phyloP scores from a whole-genome alignment of 2,113 vertebrate species.

The Lutjanus erythropterus region DNA sequence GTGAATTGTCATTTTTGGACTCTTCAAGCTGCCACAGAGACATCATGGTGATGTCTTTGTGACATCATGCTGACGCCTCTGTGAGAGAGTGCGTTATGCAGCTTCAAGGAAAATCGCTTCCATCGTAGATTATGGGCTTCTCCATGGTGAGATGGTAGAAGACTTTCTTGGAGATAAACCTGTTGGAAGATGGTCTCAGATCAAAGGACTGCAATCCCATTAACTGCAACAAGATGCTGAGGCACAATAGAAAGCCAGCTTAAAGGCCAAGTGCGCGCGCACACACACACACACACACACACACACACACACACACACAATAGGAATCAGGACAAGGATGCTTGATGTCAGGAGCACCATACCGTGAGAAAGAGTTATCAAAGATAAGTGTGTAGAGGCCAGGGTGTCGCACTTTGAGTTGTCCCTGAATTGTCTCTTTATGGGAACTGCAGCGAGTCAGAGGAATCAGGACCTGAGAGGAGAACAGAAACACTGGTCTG shows the following conservation, averaged over 20 bases:
- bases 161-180: conserved; percentile 96
- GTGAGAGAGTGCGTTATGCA: not conserved
- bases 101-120: conserved; percentile 90
- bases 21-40: conserved; percentile 33
- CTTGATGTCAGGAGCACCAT: conserved; percentile 24
- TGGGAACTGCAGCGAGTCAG: conserved; percentile 94
- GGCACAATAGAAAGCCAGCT: not conserved
- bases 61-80: not conserved
- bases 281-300: too few relatives aligned
- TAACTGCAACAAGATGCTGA: not conserved
- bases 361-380: conserved; percentile 98
- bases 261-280: not conserved
- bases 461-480: conserved; percentile 93
- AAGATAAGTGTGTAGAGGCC: conserved; percentile 95
- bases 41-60: conserved; percentile 2
- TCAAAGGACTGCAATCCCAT: conserved; percentile 33
- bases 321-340: not conserved
- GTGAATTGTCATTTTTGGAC: not conserved
- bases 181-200: conserved; percentile 70
- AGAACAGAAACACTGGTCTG: conserved; percentile 40
- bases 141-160: conserved; percentile 92
- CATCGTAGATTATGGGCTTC: conserved; percentile 93
- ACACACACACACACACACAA: not conserved
- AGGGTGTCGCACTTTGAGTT: conserved; percentile 90
- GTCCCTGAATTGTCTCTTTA: conserved; percentile 93